phyloP scores from a whole-genome alignment of 2,888 invertebrate species.

The Stenotaenia linearis region DNA sequence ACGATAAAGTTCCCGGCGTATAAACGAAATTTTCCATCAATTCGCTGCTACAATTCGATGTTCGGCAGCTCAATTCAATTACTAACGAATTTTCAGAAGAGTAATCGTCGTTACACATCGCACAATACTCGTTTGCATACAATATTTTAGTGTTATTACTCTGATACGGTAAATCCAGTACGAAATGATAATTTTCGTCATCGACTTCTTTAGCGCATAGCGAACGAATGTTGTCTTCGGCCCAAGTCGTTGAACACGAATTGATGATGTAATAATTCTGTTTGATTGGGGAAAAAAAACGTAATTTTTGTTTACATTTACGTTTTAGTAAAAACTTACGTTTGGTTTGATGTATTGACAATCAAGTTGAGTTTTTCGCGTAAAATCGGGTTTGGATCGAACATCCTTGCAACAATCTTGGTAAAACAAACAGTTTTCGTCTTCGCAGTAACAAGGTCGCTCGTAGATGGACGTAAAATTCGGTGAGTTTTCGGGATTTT shows the following conservation, averaged over 20 bases:
- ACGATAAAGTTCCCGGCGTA: not conserved
- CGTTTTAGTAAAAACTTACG: not conserved
- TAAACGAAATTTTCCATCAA: not conserved
- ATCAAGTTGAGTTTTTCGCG: not conserved
- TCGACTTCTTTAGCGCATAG: constrained; percentile 38
- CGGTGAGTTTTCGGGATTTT: too few species aligned
- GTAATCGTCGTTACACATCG: constrained; percentile 40
- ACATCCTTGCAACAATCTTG: not conserved
- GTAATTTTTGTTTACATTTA: too few species aligned
- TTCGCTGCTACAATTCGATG: not conserved
- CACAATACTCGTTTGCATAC: constrained; percentile 43
- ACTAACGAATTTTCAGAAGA: not conserved
- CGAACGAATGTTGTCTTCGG: constrained; percentile 40
- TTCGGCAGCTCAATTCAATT: not conserved
- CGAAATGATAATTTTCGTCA: not conserved
- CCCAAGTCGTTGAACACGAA: constrained; percentile 47
- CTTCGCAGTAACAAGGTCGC: not conserved
- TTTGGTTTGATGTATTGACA: not conserved
- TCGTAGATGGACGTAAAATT: too few species aligned
- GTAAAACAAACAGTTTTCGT: not conserved
- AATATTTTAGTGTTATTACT: constrained; percentile 36
- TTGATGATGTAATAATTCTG: constrained; percentile 43
- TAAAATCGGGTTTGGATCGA: not conserved
- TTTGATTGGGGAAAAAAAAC: too few species aligned
- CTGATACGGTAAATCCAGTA: constrained; percentile 30